Evolutionary conservation across 2,113 vertebrate genomes (phyloP), one percentile per base, ranked within the genome.

Genomic region (Colistium nudipinnis): DNA sequence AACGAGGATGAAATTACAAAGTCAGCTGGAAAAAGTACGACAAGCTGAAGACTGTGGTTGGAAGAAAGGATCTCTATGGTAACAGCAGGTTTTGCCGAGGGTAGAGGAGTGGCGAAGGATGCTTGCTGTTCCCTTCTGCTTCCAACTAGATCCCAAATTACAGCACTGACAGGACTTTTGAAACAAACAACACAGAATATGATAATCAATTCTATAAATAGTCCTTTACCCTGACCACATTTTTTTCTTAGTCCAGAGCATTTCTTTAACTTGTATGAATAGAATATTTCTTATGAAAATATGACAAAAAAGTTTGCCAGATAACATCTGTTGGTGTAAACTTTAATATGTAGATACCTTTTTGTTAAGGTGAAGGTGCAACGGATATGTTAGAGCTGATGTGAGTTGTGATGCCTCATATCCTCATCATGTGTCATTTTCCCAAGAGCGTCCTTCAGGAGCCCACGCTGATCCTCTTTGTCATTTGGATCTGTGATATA

Each of bases 1-100:
- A 65, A 60, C 27, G 70, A 28, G n/a, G 55, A 39, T 49, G 66
- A 71, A 78, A 76, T 70, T 19, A 43, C 19, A 55, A 83, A 82
- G 71, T 85, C 53, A n/a, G 68, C 14, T 38, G 7, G 33, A 74
- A 62, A 80, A 90, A 88, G 77, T 73, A 65, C 31, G 57, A 76
- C 59, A 80, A 66, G 60, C 76, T 60, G 19, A 77, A 71, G 61
- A 76, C 73, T 76, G 80, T 81, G 73, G 83, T 78, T 85, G 84
- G 73, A 81, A 69, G 78, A 77, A 78, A 65, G 76, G 77, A 92
- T 93, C 88, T 81, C 91, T 92, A 93, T 92, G 90, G 91, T 91
- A 93, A 94, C 93, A 82, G 88, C 56, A 79, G 79, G 74, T 62
- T 88, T 49, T 72, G 43, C 60, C 52, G 63, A 82, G 69, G 65